Evolutionary conservation across 2,888 invertebrate genomes (phyloP), one percentile per base, ranked within the genome.

Genomic region (Desoria tigrina): DNA sequence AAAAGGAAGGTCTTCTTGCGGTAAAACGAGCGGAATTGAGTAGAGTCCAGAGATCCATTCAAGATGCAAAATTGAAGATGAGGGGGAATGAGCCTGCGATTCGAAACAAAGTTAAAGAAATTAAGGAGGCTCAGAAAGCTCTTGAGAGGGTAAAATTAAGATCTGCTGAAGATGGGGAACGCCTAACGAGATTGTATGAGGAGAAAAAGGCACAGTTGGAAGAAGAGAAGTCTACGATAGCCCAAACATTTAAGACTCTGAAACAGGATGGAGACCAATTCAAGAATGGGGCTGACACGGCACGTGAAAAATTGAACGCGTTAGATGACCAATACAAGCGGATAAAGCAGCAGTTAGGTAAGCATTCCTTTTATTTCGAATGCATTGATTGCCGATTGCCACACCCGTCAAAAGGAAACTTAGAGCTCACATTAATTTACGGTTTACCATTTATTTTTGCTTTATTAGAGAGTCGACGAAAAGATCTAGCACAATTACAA

Each of bases 241-340:
- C 58, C 16, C 21, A 65, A 18, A 28, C 42, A 11, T 9, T 59
- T 4, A 63, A 59, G 1, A 42, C 65, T 7, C n/a, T 69, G 2
- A 62, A 66, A 45, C 4, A 39, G 4, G 69, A 72, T 45, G 61
- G 53, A 18, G 69, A 69, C 2, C 67, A 67, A 27, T 69, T 72
- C 32, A 54, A 54, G 14, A 18, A 42, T 32, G 66, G 63, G 0
- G 61, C 42, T 6, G 69, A 67, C 21, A 14, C 39, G 11, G 61
- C 59, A 7, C 28, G 55, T 16, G 65, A 60, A 1, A 53, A 61
- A 37, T 11, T 65, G 1, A 39, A 51, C 9, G 23, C 3, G n/a
- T 16, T 58, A 2, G 21, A 27, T 2, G 49, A 58, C n/a, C 39
- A 58, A 28, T 27, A 27, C n/a, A 26, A 28, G 2, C 6, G 4